Base-by-base conservation (phyloP, 2,888 invertebrate genomes). In the Neuroscelio doddi region DNA sequence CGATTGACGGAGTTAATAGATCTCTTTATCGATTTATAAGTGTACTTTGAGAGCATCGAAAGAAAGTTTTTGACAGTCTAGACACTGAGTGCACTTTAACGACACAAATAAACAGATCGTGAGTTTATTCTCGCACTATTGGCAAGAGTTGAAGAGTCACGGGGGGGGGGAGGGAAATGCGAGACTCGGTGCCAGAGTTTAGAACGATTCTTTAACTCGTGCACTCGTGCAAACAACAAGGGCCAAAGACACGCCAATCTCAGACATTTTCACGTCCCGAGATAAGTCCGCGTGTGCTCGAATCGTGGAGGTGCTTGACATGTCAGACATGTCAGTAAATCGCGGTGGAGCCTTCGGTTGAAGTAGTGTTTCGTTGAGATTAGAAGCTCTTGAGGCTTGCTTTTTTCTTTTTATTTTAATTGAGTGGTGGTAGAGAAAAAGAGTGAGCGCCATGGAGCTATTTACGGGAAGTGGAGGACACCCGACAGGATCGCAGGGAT, bases 381-480 rank as follows among this genome's bases (percentile, higher is more conserved):
- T 27, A 1, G 41, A 10, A 12, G 15, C 21, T 9, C 3, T 3
- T 8, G 38, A 16, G 8, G 12, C 16, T 16, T 12, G 4, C 9
- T 36, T 57, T 30, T 49, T n/a, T 24, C 9, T n/a, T 27, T 30
- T 3, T 34, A 16, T 36, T 41, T 21, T 12, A 4, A 15, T 46
- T 30, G 42, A 38, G 16, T 44, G 15, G 34, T 17, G 26, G 30
- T 12, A 17, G 29, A 44, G 17, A n/a, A n/a, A n/a, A 12, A 15
- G 12, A 44, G 24, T 44, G 21, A 29, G 21, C 9, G 1, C 2
- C 10, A 83, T 83, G 83, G 81, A 80, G 38, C 69, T 83, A 53
- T 82, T 82, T 68, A 74, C 80, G 58, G 80, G 79, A 8, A 72
- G 76, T 8, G 65, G 70, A n/a, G 57, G 57, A 5, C 41, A 45